A percentile compares a stretch with the other conserved stretches of the same genome.
Evolutionary conservation across 2,797 vertebrate genomes (phyloP).

Genomic region (Cuculus canorus): DNA sequence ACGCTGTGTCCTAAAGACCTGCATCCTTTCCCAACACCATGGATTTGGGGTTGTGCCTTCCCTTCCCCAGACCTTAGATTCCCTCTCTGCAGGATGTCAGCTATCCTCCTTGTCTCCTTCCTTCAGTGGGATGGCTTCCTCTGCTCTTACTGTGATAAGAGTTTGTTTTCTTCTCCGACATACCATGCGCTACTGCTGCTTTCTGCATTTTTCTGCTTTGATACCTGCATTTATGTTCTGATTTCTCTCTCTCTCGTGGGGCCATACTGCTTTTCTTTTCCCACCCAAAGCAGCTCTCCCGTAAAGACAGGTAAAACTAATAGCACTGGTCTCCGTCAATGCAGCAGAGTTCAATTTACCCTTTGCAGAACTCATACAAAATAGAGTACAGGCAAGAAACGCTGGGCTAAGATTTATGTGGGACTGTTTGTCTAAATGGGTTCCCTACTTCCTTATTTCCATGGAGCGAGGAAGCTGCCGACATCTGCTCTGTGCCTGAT

Average conservation of each 20-base stretch:
- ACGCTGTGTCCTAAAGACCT: conserved; percentile 21
- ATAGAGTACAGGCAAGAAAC: not conserved
- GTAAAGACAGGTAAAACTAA: conserved; percentile 35
- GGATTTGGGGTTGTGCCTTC: conserved; percentile 9
- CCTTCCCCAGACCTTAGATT: conserved; percentile 15
- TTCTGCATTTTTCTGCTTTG: conserved; percentile 57
- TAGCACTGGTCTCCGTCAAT: not conserved
- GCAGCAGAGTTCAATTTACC: conserved; percentile 24
- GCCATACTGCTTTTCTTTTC: conserved; percentile 41
- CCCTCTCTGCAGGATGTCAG: conserved; percentile 41
- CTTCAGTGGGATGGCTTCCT: conserved; percentile 58
- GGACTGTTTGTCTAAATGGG: conserved; percentile 23
- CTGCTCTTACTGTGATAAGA: conserved; percentile 71
- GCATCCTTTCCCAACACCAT: not conserved
- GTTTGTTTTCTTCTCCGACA: conserved; percentile 56
- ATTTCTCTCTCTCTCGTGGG: conserved; percentile 50
- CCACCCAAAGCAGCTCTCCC: not conserved
- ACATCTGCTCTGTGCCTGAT: conserved; percentile 34
- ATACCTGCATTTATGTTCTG: conserved; percentile 64
- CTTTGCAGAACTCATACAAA: not conserved
- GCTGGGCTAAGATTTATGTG: conserved; percentile 22
- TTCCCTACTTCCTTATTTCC: conserved; percentile 51
- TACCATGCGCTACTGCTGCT: conserved; percentile 33
- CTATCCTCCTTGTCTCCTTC: conserved; percentile 52
- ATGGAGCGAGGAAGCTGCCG: not conserved